Evolutionary conservation across 2,797 vertebrate species (phyloP), one percentile per base, ranked within the genome.

Genomic region (Discoglossus pictus): DNA sequence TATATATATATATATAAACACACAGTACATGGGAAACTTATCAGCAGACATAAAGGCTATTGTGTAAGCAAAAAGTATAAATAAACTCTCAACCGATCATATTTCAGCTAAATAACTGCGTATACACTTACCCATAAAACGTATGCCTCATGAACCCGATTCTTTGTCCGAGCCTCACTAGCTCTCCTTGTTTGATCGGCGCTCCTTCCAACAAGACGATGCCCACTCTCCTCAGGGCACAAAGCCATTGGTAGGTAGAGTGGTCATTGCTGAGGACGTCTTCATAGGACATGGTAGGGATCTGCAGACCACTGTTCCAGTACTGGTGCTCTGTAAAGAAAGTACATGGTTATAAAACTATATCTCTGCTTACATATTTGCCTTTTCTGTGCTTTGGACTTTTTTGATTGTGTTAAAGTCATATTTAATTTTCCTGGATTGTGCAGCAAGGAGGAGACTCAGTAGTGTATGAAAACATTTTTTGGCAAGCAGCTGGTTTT

Each of bases 71-170:
- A n/a, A n/a, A n/a, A n/a, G n/a, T n/a, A n/a, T n/a, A n/a, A n/a
- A n/a, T n/a, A n/a, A n/a, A n/a, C n/a, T n/a, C n/a, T n/a, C n/a
- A n/a, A n/a, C n/a, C n/a, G n/a, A n/a, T n/a, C n/a, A n/a, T n/a
- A n/a, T n/a, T n/a, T n/a, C n/a, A n/a, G n/a, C n/a, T n/a, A n/a
- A n/a, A n/a, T 31, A n/a, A 42, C 36, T 20, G 6, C 13, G 27
- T 13, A 3, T 12, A 51, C 50, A 80, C 84, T 87, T 69, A 98
- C 95, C 95, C 96, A 34, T 98, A 98, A 85, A 97, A 99, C 1
- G 96, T 99, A 68, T 95, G 85, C 39, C 92, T 83, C 55, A 96
- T 88, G 73, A 94, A 98, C 34, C 97, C 96, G 27, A 98, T 92
- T 75, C 94, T 89, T 75, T 92, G 82, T 35, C 90, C 90, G n/a